Conservation (phyloP, 2,113 vertebrate genomes). For the Gopherus evgoodei region DNA sequence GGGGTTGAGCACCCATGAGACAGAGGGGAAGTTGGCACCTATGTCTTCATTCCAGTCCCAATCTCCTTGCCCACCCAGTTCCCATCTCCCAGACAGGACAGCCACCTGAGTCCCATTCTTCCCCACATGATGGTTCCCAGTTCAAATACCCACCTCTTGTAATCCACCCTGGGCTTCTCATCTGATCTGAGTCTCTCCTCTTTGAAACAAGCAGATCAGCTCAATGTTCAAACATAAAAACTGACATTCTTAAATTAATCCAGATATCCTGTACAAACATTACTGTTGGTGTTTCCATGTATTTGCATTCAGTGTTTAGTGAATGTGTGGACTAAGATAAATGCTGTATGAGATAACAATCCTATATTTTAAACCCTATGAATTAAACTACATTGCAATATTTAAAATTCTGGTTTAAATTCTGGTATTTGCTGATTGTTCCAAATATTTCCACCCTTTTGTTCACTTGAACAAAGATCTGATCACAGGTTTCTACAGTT, state of each 20-base stretch:
- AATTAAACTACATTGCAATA: background rate
- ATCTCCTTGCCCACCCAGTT: fast-evolving
- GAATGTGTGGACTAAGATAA: background rate
- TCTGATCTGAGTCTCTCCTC: background rate
- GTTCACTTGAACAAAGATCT: background rate
- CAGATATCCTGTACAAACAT: background rate
- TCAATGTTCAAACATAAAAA: background rate
- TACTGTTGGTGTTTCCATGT: background rate
- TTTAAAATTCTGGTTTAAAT: background rate
- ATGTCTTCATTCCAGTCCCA: background rate
- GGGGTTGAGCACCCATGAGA: too few species aligned
- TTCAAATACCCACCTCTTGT: background rate
- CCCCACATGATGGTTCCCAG: fast-evolving
- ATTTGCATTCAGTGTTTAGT: background rate
- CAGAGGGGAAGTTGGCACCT: too few species aligned
- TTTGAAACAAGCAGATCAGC: background rate
- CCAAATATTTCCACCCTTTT: background rate
- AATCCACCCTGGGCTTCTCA: background rate
- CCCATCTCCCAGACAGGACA: background rate
- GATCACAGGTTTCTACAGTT: background rate
- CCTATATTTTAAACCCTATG: background rate
- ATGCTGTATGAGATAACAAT: fast-evolving
- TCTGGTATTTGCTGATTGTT: background rate
- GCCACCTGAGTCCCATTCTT: background rate
- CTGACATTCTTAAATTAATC: background rate